Conservation (phyloP, 2,113 vertebrate genomes). For the Morphnarchus princeps region DNA sequence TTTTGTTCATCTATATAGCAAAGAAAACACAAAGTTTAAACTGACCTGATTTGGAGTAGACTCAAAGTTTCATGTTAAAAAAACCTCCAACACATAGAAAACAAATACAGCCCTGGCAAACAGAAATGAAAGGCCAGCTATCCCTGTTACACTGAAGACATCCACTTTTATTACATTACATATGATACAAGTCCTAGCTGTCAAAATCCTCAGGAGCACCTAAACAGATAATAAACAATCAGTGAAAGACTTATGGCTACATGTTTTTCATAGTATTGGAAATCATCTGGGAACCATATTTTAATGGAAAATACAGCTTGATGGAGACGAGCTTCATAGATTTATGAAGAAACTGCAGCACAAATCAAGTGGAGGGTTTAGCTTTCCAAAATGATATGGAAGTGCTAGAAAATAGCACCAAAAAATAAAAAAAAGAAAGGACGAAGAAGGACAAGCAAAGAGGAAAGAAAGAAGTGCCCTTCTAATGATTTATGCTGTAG, state of each 20-base stretch:
- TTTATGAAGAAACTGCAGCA: slow-evolving; percentile 75
- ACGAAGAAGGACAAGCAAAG: background rate
- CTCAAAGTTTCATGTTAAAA: background rate
- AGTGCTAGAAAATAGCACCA: slow-evolving; percentile 29
- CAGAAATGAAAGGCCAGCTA: slow-evolving; percentile 46
- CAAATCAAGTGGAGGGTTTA: slow-evolving; percentile 72
- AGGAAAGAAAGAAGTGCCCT: background rate
- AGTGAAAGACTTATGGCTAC: slow-evolving; percentile 73
- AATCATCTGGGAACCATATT: slow-evolving; percentile 80
- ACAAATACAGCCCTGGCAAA: background rate
- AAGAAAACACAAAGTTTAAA: background rate
- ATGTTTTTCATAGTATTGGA: slow-evolving; percentile 77
- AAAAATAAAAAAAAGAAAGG: background rate
- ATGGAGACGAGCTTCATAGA: slow-evolving; percentile 68
- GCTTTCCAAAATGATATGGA: slow-evolving; percentile 63
- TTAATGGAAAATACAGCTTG: slow-evolving; percentile 82
- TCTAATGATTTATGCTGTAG: slow-evolving; percentile 69
- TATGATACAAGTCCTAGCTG: slow-evolving; percentile 71
- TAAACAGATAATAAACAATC: slow-evolving; percentile 70
- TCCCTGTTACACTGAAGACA: slow-evolving; percentile 62
- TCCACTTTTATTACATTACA: slow-evolving; percentile 76
- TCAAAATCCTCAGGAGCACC: slow-evolving; percentile 79
- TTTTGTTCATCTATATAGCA: background rate
- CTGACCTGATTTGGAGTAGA: background rate
- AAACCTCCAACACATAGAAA: background rate